A percentile compares a stretch with the other conserved stretches of the same genome.
Evolutionary conservation across 2,888 invertebrate species (phyloP).

Genomic region (Rhingia rostrata): DNA sequence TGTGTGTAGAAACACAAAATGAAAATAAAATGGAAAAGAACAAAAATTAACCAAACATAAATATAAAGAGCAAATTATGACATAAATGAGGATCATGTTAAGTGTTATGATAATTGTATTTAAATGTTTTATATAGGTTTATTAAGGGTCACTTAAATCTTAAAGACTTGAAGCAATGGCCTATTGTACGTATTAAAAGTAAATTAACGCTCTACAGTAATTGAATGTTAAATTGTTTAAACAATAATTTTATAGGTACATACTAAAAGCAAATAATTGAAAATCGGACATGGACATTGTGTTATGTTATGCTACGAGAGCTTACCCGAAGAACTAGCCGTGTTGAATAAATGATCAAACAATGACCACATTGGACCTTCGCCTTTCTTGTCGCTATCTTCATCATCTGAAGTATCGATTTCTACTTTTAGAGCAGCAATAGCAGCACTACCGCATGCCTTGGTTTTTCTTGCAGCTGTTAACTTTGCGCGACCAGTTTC

Average conservation of each 20-base stretch:
- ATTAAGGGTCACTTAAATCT: background rate
- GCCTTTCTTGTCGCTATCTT: slow-evolving; percentile 84
- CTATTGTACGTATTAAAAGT: slow-evolving; percentile 56
- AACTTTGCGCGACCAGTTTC: slow-evolving; percentile 87
- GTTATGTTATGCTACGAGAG: background rate
- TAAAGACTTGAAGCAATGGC: slow-evolving; percentile 33
- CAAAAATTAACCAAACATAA: slow-evolving; percentile 71
- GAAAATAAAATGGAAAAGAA: slow-evolving; percentile 62
- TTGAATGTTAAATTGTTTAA: no score
- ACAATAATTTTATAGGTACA: no score
- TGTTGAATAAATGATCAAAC: slow-evolving; percentile 90
- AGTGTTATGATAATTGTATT: background rate
- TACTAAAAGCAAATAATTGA: no score
- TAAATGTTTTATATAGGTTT: no score
- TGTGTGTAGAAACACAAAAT: slow-evolving; percentile 57
- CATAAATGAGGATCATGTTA: background rate
- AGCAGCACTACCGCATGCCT: slow-evolving; percentile 84
- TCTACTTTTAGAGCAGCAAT: slow-evolving; percentile 85
- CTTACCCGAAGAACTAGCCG: slow-evolving; percentile 84
- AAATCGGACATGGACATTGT: no score
- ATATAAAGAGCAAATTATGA: slow-evolving; percentile 26
- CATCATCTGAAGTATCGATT: slow-evolving; percentile 86
- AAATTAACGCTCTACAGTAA: slow-evolving; percentile 11
- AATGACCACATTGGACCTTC: slow-evolving; percentile 95
- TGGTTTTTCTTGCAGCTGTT: slow-evolving; percentile 84